Base-by-base conservation (phyloP, 2,888 invertebrate species). In the Agonum fuliginosum region DNA sequence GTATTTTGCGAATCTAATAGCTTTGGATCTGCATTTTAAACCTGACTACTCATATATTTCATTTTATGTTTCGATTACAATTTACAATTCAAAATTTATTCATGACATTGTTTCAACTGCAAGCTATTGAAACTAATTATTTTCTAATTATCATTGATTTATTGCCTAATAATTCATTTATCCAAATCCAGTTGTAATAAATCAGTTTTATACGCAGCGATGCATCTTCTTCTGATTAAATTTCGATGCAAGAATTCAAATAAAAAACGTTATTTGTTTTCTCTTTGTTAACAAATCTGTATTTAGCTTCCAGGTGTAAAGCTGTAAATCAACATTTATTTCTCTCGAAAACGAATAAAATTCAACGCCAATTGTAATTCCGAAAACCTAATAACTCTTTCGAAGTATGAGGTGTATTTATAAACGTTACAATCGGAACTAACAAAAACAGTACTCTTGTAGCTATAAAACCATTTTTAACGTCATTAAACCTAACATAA, bases 381-480 rank as follows among this genome's bases (percentile, higher is more conserved):
- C 58, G 12, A 62, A 62, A 62, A 62, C 30, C 58, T 62, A 62
- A 62, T 67, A 67, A 67, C 67, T 67, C 67, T 19, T 67, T 67
- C 37, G 41, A 67, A 41, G 67, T 67, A 67, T 37, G 37, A 37
- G 22, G 22, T 5, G 19, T 67, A 67, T 67, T 41, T 67, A 67
- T 67, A 67, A 67, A 67, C 41, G 41, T 67, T 67, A 67, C 67
- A 67, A 67, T 67, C 37, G 41, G 41, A 67, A 67, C 41, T 67
- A 41, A 37, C 37, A 67, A 67, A 65, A 67, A 67, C 67, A 67
- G 37, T 67, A 67, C 22, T 67, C 67, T 19, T 41, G 67, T 20
- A 41, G 22, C 67, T 12, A 67, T 67, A 67, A 67, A 67, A 67
- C 37, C 41, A 41, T 67, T 67, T 20, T 67, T 37, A 67, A 67